phyloP scores from a whole-genome alignment of 2,888 invertebrate genomes.

The Drosophila aldrichi region DNA sequence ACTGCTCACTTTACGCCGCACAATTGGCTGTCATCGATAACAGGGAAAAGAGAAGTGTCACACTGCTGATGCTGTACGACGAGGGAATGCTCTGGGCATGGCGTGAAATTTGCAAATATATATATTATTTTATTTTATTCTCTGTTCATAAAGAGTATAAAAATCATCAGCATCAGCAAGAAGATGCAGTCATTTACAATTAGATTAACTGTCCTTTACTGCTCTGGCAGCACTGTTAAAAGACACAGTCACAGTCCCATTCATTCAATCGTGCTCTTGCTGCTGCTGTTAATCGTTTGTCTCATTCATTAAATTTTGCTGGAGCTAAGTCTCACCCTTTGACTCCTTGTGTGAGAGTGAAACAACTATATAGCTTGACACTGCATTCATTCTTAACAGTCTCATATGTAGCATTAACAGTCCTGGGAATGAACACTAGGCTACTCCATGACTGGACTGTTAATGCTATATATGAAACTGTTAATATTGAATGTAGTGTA shows the following conservation, averaged over 20 bases:
- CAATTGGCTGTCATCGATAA: slow-evolving; percentile 22
- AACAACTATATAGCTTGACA: background rate
- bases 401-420: too few species aligned
- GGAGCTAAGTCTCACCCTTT: background rate
- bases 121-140: too few species aligned
- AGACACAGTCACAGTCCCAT: too few species aligned
- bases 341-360: background rate
- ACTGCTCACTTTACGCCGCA: slow-evolving; percentile 23
- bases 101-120: too few species aligned
- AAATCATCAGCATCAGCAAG: background rate
- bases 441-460: background rate
- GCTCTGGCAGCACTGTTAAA: too few species aligned
- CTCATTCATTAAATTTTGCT: too few species aligned
- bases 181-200: background rate
- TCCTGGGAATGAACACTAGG: too few species aligned
- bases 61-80: too few species aligned
- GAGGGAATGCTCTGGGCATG: background rate
- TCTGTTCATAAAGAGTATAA: too few species aligned
- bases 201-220: background rate
- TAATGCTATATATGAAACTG: background rate
- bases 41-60: background rate
- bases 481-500: too few species aligned
- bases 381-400: background rate
- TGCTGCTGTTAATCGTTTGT: too few species aligned
- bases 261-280: too few species aligned